Evolutionary conservation across 2,888 invertebrate species (phyloP).

Genomic region (Linnaemya vulpina): DNA sequence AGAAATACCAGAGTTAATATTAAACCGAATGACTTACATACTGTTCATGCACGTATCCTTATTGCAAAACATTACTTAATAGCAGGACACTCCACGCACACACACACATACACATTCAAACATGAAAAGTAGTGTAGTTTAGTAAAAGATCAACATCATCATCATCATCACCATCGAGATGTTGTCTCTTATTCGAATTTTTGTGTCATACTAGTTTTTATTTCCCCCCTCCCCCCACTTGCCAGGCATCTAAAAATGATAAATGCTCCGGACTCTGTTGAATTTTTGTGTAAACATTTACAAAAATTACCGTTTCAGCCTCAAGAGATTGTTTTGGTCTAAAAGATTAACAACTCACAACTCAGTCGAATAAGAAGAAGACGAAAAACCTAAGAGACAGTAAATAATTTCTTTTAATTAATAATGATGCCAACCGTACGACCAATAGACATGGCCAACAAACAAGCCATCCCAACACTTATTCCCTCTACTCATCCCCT

Average conservation of each 20-base stretch:
- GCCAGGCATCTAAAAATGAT: constrained; percentile 59
- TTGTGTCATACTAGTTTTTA: constrained; percentile 21
- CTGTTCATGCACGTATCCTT: constrained; percentile 49
- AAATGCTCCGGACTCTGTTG: constrained; percentile 65
- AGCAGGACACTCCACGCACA: constrained; percentile 3
- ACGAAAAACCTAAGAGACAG: constrained; percentile 10
- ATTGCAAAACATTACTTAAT: constrained; percentile 64
- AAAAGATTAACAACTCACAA: constrained; percentile 54
- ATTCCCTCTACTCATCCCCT: background rate
- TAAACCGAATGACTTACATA: constrained; percentile 66
- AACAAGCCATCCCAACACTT: constrained; percentile 27
- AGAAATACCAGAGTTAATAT: constrained; percentile 75
- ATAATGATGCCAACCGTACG: constrained; percentile 61
- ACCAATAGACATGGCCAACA: constrained; percentile 38
- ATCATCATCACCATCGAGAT: constrained; percentile 28
- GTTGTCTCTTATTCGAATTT: constrained; percentile 52
- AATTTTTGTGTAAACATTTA: constrained; percentile 68
- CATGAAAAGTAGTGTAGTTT: constrained; percentile 19
- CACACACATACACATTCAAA: constrained; percentile 1
- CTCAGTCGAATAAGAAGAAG: background rate
- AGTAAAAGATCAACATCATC: constrained; percentile 17
- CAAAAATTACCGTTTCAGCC: constrained; percentile 68
- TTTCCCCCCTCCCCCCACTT: background rate
- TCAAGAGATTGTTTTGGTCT: constrained; percentile 66
- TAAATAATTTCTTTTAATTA: constrained; percentile 66